phyloP scores from a whole-genome alignment of 2,888 invertebrate species.

The Erebia epiphron region DNA sequence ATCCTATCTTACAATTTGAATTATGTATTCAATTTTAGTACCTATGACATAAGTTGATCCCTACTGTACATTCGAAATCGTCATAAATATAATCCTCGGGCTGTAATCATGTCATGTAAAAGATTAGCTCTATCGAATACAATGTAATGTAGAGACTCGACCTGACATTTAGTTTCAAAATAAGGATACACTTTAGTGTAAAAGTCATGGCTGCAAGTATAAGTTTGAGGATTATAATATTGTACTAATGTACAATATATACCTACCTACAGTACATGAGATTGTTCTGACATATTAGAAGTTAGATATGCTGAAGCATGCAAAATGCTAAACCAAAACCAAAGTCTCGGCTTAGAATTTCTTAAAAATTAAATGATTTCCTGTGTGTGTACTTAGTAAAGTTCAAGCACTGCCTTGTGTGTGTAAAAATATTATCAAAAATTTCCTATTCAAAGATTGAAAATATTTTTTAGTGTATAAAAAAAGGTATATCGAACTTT shows the following conservation, averaged over 20 bases:
- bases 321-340: background rate
- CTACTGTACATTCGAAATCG: too few species aligned
- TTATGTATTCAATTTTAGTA: too few species aligned
- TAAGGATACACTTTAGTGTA: slow-evolving; percentile 2
- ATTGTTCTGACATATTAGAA: background rate
- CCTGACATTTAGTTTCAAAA: slow-evolving; percentile 16
- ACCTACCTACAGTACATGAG: background rate
- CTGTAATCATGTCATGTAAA: background rate
- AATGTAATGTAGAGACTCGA: background rate
- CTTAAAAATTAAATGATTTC: too few species aligned
- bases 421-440: too few species aligned
- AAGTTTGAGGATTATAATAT: background rate
- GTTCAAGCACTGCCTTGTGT: too few species aligned
- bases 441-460: too few species aligned
- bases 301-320: background rate
- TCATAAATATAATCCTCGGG: background rate
- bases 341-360: too few species aligned
- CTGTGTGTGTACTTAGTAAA: too few species aligned
- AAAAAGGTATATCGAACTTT: too few species aligned
- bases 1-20: too few species aligned
- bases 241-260: background rate
- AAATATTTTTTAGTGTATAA: too few species aligned
- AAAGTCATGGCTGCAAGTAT: slow-evolving; percentile 18
- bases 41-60: too few species aligned
- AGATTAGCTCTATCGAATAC: slow-evolving; percentile 1